A percentile compares a stretch with the other conserved stretches of the same genome.
Conservation (phyloP, 1,140 invertebrate genomes). For the Drosophila kikkawai region DNA sequence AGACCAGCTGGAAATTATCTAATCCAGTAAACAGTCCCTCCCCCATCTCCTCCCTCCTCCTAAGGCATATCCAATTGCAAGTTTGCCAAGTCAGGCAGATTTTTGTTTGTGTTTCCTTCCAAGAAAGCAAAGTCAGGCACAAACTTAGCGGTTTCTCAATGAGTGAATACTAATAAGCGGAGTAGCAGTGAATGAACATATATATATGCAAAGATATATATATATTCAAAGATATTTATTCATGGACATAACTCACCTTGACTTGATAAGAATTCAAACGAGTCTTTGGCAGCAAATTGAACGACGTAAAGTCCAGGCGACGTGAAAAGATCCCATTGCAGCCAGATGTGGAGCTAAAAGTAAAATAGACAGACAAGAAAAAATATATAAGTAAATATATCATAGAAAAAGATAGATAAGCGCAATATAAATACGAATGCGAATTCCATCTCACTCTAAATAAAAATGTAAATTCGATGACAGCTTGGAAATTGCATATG, state of each 20-base stretch:
- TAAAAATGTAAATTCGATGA: constrained; percentile 52
- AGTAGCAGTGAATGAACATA: constrained; percentile 29
- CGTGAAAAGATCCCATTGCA: constrained; percentile 96
- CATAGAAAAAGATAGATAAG: constrained; percentile 33
- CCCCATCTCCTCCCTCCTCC: neutral
- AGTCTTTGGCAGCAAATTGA: constrained; percentile 96
- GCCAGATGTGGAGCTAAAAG: constrained; percentile 92
- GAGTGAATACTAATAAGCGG: constrained; percentile 29
- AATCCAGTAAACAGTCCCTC: constrained; percentile 29
- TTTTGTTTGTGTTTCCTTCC: constrained; percentile 54
- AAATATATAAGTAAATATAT: constrained; percentile 28
- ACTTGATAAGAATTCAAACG: constrained; percentile 99
- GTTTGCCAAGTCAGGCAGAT: constrained; percentile 68
- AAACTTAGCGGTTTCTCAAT: constrained; percentile 58
- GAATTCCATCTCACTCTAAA: constrained; percentile 22
- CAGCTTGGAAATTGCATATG: constrained; percentile 56
- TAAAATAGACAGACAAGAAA: constrained; percentile 33
- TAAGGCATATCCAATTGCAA: constrained; percentile 68
- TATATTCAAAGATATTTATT: constrained; percentile 9
- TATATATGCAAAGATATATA: neutral
- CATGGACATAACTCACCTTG: constrained; percentile 90
- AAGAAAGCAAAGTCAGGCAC: constrained; percentile 48
- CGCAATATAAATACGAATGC: constrained; percentile 28
- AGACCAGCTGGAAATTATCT: constrained; percentile 75
- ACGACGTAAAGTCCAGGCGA: constrained; percentile 96